A percentile compares a stretch with the other conserved stretches of the same genome.
Conservation (phyloP, 2,888 invertebrate species). For the Temnothorax unifasciatus region DNA sequence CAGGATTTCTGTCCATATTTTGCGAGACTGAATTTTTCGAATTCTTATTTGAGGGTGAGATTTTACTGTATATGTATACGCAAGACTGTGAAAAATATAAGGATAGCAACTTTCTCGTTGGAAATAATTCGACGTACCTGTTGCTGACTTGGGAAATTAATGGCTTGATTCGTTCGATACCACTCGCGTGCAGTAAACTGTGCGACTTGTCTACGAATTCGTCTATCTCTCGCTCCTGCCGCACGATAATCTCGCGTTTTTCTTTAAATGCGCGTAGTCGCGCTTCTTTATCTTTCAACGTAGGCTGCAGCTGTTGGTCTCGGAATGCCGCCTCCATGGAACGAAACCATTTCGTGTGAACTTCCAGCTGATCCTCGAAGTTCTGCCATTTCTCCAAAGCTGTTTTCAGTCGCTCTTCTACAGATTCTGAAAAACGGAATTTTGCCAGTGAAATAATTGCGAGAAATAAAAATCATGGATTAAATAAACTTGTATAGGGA, state of each 20-base stretch:
- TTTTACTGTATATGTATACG: background rate
- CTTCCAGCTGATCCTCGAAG: slow-evolving; percentile 94
- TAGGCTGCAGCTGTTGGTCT: slow-evolving; percentile 94
- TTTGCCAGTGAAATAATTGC: background rate
- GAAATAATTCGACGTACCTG: slow-evolving; percentile 85
- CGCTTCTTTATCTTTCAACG: slow-evolving; percentile 92
- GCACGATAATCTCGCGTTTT: slow-evolving; percentile 91
- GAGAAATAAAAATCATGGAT: background rate
- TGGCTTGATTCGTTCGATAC: slow-evolving; percentile 94
- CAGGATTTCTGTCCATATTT: background rate
- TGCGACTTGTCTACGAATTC: slow-evolving; percentile 96
- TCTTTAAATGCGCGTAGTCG: slow-evolving; percentile 91
- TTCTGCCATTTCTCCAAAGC: slow-evolving; percentile 94
- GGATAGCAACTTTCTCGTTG: background rate
- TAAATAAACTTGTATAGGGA: background rate
- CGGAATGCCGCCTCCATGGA: slow-evolving; percentile 94
- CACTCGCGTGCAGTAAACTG: slow-evolving; percentile 93
- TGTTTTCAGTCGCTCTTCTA: slow-evolving; percentile 91
- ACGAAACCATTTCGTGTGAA: slow-evolving; percentile 95
- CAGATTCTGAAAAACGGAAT: slow-evolving; percentile 86
- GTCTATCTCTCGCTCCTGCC: slow-evolving; percentile 95
- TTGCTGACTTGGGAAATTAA: slow-evolving; percentile 96
- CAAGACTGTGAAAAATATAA: background rate
- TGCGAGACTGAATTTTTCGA: background rate
- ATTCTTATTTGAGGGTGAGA: background rate